Evolutionary conservation across 2,888 invertebrate species (phyloP), one percentile per base, ranked within the genome.

Genomic region (Incurvaria masculella): DNA sequence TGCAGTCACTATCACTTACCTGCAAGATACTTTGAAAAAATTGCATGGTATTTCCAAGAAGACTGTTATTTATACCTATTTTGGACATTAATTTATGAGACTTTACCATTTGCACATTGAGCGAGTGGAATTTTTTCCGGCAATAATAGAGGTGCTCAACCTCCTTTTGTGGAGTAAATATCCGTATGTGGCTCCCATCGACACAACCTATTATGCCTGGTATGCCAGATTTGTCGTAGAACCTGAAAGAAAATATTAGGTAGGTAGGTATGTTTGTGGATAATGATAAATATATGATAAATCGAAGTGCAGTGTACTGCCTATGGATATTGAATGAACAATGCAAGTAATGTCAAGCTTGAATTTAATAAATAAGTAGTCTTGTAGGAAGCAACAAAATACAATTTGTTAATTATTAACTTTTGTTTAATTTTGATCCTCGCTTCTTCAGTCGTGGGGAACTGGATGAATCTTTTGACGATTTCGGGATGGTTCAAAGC

Each of bases 71-170:
- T 21, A 26, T n/a, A n/a, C n/a, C 4, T 23, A 21, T 39, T 41
- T n/a, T n/a, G 41, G 41, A 44, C 38, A 41, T 41, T 6, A 16
- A 5, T 20, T 6, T 16, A 19, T 17, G 20, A 8, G 8, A 8
- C 2, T 14, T 52, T 52, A 57, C 57, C 54, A 57, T 55, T 55
- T 56, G 55, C 2, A 55, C 55, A 56, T 59, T 57, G 2, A 57
- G 16, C 2, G 56, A 57, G 49, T 57, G 51, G 41, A 49, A 57
- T 18, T 55, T 51, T 41, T 57, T 56, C 1, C 56, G 49, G 56
- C 16, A 48, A 6, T 33, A 39, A 40, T n/a, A 46, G 6, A 21
- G 14, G 3, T 46, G 21, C 18, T 42, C 33, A 18, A 17, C 21
- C 10, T 42, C 43, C 11, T 21, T 47, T n/a, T 17, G 10, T 10